Conservation (phyloP, 1,140 invertebrate genomes). For the Plectrocnemia conspersa region DNA sequence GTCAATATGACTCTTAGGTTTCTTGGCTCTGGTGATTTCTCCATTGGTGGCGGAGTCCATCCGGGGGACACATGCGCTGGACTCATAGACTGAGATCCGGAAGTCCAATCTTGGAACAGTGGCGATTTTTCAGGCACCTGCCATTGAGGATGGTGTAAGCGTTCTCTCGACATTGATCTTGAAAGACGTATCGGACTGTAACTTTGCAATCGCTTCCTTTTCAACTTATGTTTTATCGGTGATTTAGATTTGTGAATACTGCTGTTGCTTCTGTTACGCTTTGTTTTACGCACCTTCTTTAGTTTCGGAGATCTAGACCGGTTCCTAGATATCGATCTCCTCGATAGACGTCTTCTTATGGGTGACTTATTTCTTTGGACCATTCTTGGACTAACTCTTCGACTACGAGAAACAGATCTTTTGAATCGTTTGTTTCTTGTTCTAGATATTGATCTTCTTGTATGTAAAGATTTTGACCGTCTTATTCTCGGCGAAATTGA, state of each 20-base stretch:
- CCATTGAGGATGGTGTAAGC: constrained; percentile 12
- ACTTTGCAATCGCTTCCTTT: constrained; percentile 37
- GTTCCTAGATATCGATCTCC: constrained; percentile 48
- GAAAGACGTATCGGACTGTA: constrained; percentile 34
- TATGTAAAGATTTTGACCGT: constrained; percentile 31
- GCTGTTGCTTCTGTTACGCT: constrained; percentile 37
- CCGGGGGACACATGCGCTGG: constrained; percentile 40
- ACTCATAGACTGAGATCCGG: constrained; percentile 43
- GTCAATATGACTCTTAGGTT: constrained; percentile 39
- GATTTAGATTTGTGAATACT: constrained; percentile 34
- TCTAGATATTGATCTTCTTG: constrained; percentile 40
- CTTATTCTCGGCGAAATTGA: constrained; percentile 19
- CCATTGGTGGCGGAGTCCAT: constrained; percentile 50
- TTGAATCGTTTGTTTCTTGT: constrained; percentile 42
- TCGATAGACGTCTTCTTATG: constrained; percentile 34
- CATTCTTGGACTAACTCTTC: constrained; percentile 40
- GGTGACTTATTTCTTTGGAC: constrained; percentile 41
- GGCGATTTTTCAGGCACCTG: constrained; percentile 21
- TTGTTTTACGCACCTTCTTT: constrained; percentile 37
- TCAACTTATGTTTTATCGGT: constrained; percentile 35
- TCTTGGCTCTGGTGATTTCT: constrained; percentile 40
- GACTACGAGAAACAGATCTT: constrained; percentile 38
- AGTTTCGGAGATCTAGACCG: constrained; percentile 42
- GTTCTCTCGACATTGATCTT: constrained; percentile 24
- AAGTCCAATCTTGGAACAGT: constrained; percentile 36